Percentiles rank a stretch among this genome's conserved stretches.
Evolutionary conservation across 2,888 invertebrate species (phyloP).

Genomic region (Metacarcinus magister): DNA sequence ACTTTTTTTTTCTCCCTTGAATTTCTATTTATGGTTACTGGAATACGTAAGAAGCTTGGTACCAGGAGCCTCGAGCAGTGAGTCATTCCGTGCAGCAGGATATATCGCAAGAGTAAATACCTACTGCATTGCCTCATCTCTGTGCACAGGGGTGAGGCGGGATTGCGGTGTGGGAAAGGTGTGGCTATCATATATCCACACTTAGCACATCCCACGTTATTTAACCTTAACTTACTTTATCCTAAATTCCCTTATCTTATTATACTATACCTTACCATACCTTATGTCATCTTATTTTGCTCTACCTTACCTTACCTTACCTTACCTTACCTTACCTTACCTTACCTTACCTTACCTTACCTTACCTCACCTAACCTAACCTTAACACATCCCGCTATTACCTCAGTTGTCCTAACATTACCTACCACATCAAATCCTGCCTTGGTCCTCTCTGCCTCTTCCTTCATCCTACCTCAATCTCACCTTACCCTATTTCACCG

Average conservation of each 20-base stretch:
- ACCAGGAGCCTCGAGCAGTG: not conserved
- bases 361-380: not conserved
- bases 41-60: not conserved
- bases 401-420: not conserved
- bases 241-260: not conserved
- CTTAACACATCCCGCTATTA: not conserved
- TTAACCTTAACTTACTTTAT: not conserved
- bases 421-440: not conserved
- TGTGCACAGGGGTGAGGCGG: not conserved
- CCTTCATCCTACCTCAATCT: not conserved
- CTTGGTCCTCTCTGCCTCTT: not conserved
- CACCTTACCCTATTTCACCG: not conserved
- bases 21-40: not conserved
- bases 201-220: not conserved
- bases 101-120: not conserved
- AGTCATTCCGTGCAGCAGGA: not conserved
- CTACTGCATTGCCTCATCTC: not conserved
- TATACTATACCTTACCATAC: not conserved
- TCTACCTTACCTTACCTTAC: not conserved
- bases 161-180: not conserved
- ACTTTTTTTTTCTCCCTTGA: not conserved
- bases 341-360: not conserved
- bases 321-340: not conserved
- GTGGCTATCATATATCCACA: not conserved
- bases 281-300: not conserved